Base-by-base conservation (phyloP, 2,797 vertebrate species). In the Neostethus bicornis region DNA sequence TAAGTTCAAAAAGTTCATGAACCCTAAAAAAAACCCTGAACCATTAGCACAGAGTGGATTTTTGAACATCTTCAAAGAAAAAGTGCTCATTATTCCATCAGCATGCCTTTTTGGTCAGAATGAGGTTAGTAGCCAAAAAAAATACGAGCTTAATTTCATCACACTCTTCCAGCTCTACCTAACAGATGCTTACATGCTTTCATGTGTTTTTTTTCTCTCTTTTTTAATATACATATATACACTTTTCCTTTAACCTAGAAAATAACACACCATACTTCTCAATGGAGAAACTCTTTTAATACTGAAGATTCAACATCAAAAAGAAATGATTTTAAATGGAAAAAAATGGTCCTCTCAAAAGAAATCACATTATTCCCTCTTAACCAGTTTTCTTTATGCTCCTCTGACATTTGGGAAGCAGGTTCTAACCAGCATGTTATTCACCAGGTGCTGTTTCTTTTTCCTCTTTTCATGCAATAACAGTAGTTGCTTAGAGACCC, bases 401-500 rank as follows among this genome's bases (percentile, higher is more conserved):
- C 12, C 31, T 26, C 20, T 39, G 49, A 16, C 31, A 52, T 14
- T 58, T 5, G 56, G 29, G 42, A 62, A 29, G 48, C 51, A 59
- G 39, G 42, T 74, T 61, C 51, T 46, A 41, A 44, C 52, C 50
- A 51, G 57, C 25, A 43, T 2, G 20, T 61, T 66, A 67, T 81
- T 58, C 78, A 59, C 52, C 26, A 23, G 25, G 45, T 34, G 37
- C 51, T 34, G 48, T 68, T 71, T 45, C 39, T 26, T 55, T 38
- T 72, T 51, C 58, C 39, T 73, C 46, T 5, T 60, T 62, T 69
- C 66, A 69, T 55, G 54, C 70, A 37, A 71, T 61, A 49, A 66
- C 43, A 58, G 74, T 17, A 13, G 88, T 89, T 91, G 88, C 87
- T 86, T 86, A 51, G 90, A 90, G 79, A 91, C 85, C 59, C 64